Conservation (phyloP, 1,140 invertebrate species). For the Plectus sambesii region DNA sequence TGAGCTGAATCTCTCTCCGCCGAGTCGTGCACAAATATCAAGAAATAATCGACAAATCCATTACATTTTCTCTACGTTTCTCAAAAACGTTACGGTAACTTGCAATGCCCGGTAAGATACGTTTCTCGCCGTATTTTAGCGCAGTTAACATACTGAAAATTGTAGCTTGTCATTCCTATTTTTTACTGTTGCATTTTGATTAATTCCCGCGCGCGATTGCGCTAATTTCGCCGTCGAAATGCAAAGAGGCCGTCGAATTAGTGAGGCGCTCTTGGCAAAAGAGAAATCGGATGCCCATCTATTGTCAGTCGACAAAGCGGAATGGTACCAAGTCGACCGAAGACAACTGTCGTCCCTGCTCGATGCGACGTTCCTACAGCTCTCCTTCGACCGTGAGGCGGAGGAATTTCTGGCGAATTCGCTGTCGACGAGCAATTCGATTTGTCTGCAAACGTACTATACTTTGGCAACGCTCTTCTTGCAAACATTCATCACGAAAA, state of each 20-base stretch:
- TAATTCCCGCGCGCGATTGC: too few species aligned
- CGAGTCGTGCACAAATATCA: too few species aligned
- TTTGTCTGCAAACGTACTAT: conserved; percentile 57
- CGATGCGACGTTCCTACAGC: conserved; percentile 54
- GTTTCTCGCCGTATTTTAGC: too few species aligned
- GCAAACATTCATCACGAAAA: conserved; percentile 64
- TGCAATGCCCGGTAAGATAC: too few species aligned
- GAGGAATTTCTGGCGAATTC: conserved; percentile 59
- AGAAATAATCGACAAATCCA: too few species aligned
- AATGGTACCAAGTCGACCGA: conserved; percentile 59
- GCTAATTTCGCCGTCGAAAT: too few species aligned
- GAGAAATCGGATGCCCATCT: conserved; percentile 13
- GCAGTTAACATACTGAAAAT: too few species aligned
- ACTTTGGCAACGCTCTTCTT: conserved; percentile 59
- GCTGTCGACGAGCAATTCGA: conserved; percentile 45
- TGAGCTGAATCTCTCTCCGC: too few species aligned
- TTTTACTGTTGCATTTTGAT: too few species aligned
- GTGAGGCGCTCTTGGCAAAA: conserved; percentile 14
- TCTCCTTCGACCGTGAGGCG: conserved; percentile 60
- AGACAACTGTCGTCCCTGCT: conserved; percentile 48
- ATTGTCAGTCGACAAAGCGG: conserved; percentile 5
- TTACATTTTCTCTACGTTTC: too few species aligned
- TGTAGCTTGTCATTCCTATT: too few species aligned
- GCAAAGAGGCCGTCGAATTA: conserved; percentile 5
- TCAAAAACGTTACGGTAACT: too few species aligned